These are phyloP conservation scores for Craterocephalus amniculus DNA, from an alignment of 2,797 vertebrate species.

Conservation along the genomic window DNA sequence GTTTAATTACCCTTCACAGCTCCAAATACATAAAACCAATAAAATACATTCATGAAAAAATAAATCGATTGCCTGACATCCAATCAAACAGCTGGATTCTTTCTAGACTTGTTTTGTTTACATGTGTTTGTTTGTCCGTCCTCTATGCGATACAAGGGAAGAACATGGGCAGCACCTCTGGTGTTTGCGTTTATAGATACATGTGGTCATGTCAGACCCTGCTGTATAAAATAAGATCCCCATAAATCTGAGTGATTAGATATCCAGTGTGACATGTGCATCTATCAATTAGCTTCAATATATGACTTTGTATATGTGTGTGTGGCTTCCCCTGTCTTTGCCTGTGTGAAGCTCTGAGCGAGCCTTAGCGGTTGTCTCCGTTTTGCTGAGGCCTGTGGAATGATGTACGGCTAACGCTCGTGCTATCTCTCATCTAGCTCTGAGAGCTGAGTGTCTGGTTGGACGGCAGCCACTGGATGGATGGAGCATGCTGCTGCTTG, in stretches of 20 bases:
- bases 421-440: slow-evolving; percentile 67
- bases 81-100: not conserved
- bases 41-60: not conserved
- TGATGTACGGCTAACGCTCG: slow-evolving; percentile 68
- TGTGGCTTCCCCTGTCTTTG: not conserved
- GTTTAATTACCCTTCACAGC: not conserved
- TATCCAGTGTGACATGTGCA: slow-evolving; percentile 50
- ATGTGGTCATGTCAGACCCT: slow-evolving; percentile 34
- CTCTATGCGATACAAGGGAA: not conserved
- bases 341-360: slow-evolving; percentile 3
- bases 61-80: not conserved
- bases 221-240: slow-evolving; percentile 29
- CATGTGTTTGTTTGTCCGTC: not conserved
- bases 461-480: slow-evolving; percentile 69
- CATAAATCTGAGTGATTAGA: slow-evolving; percentile 56
- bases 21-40: not conserved
- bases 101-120: not conserved
- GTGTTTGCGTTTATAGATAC: slow-evolving; percentile 2
- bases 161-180: not conserved
- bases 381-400: slow-evolving; percentile 34
- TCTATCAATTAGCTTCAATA: slow-evolving; percentile 58
- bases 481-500: slow-evolving; percentile 64
- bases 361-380: slow-evolving; percentile 20
- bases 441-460: slow-evolving; percentile 62
- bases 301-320: slow-evolving; percentile 11